Conservation (phyloP, 2,888 invertebrate species). For the Electrophaes corylata region DNA sequence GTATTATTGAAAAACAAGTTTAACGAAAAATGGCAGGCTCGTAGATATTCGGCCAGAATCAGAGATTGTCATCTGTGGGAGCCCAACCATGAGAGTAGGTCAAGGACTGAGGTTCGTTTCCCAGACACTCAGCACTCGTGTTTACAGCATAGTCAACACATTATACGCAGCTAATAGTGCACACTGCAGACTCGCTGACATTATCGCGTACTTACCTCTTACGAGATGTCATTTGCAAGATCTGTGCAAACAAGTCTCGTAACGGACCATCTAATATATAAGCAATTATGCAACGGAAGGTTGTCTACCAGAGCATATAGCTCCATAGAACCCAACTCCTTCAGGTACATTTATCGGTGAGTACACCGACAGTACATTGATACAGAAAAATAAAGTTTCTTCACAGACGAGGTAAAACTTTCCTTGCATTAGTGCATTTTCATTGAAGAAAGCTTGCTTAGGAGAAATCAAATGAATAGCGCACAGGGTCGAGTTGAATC, state of each 20-base stretch:
- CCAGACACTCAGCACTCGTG: constrained; percentile 45
- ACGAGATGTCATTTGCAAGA: constrained; percentile 36
- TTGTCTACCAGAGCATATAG: constrained; percentile 23
- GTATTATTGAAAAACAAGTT: constrained; percentile 3
- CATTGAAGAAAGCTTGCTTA: constrained; percentile 25
- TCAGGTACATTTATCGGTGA: too few species aligned
- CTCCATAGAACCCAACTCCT: too few species aligned
- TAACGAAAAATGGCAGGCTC: background rate
- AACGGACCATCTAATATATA: constrained; percentile 36
- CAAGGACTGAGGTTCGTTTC: constrained; percentile 63
- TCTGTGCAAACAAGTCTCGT: constrained; percentile 38
- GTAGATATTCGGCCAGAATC: constrained; percentile 6
- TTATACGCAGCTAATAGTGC: constrained; percentile 17
- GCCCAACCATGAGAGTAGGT: constrained; percentile 53
- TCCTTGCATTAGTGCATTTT: constrained; percentile 8
- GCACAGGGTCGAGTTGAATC: constrained; percentile 25
- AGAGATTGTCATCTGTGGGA: constrained; percentile 69
- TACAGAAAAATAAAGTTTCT: background rate
- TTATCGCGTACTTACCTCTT: constrained; percentile 29
- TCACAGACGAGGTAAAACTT: constrained; percentile 11
- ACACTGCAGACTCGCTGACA: constrained; percentile 24
- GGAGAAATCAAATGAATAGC: constrained; percentile 30
- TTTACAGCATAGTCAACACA: constrained; percentile 5
- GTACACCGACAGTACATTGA: background rate
- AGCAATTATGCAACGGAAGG: constrained; percentile 35